Evolutionary conservation across 2,797 vertebrate species (phyloP), one percentile per base, ranked within the genome.

Genomic region (Picus viridis): DNA sequence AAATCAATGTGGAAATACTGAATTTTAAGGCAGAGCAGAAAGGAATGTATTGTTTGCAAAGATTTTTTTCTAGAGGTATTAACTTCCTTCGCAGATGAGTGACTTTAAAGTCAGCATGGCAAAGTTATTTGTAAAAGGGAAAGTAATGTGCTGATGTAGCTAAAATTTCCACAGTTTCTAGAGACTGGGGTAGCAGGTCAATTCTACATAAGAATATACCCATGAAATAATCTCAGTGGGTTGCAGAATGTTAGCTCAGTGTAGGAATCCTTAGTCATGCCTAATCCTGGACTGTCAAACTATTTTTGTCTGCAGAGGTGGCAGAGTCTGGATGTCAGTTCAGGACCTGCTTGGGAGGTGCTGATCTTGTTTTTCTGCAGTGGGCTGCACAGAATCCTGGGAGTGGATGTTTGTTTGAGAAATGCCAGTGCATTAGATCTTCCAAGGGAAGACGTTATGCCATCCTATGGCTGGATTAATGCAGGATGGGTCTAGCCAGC

Each of bases 391-490:
- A 53, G 39, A 70, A 24, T 27, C 24, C 27, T 22, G 9, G 23
- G n/a, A 57, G n/a, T 32, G 19, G 23, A 29, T 8, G 45, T 57
- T 29, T 27, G 2, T 30, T 43, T 51, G 17, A 14, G 36, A 57
- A 71, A 24, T 32, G 10, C 11, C 1, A 1, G 16, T 74, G 8
- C 34, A 43, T 17, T 58, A 18, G 62, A 34, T 41, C 18, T 78
- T 61, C 9, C 2, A 3, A 32, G n/a, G 77, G 19, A 10, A 10
- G 39, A 15, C 58, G 18, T 43, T 27, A 26, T 7, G 45, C 8
- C 51, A 77, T 10, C 1, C 59, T 76, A 29, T 1, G 5, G 7
- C 9, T 54, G 4, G 5, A 29, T 26, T 1, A 1, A 54, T 63
- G 23, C 24, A 68, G 8, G 24, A 43, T 36, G 11, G 6, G 15